Percentiles rank a stretch among this genome's conserved stretches.
Evolutionary conservation across 2,888 invertebrate species (phyloP).

Genomic region (Terebella lapidaria): DNA sequence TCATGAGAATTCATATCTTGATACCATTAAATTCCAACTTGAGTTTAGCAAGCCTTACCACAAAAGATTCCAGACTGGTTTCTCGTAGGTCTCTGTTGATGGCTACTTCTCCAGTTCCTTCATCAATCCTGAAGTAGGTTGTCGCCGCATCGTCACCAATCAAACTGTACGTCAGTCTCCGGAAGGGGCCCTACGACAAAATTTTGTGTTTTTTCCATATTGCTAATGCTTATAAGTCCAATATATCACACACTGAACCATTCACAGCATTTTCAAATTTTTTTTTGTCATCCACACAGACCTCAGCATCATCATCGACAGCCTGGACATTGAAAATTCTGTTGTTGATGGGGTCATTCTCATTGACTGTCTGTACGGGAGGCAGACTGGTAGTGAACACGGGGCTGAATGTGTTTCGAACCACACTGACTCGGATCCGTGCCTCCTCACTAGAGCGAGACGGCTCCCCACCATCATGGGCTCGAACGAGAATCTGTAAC

Average conservation of each 20-base stretch:
- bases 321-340: slow-evolving; percentile 13
- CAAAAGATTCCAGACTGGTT: slow-evolving; percentile 15
- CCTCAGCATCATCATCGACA: slow-evolving; percentile 14
- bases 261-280: too few species aligned
- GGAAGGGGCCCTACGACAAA: slow-evolving; percentile 26
- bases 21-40: not conserved
- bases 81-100: slow-evolving; percentile 14
- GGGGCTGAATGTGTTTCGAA: slow-evolving; percentile 34
- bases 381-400: slow-evolving; percentile 14
- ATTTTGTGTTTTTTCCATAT: too few species aligned
- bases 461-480: slow-evolving; percentile 36
- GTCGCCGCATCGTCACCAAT: slow-evolving; percentile 39
- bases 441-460: slow-evolving; percentile 26
- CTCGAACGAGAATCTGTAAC: slow-evolving; percentile 21
- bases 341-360: slow-evolving; percentile 12
- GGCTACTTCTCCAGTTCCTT: slow-evolving; percentile 21
- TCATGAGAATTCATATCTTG: not conserved
- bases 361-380: slow-evolving; percentile 12
- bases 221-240: too few species aligned
- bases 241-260: too few species aligned
- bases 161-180: slow-evolving; percentile 11
- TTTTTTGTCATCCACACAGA: too few species aligned
- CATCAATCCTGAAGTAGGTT: slow-evolving; percentile 31
- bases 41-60: too few species aligned
- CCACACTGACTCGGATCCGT: slow-evolving; percentile 33